These are phyloP conservation scores for Lapara coniferarum DNA, from an alignment of 2,888 invertebrate genomes.

Conservation along the genomic window DNA sequence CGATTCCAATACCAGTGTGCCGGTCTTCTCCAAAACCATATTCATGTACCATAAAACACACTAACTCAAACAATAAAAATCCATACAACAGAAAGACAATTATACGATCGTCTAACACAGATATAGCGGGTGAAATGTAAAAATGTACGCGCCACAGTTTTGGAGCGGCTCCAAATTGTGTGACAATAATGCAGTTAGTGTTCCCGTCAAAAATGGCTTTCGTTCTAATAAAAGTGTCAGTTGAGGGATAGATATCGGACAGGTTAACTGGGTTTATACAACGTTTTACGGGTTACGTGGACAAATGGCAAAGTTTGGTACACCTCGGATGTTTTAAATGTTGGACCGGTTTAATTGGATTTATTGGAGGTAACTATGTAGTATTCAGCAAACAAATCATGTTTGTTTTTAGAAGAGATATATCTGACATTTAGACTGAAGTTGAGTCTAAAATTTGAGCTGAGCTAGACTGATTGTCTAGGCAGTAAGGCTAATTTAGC, in stretches of 20 bases:
- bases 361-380: background rate
- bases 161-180: constrained; percentile 61
- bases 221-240: constrained; percentile 49
- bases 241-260: constrained; percentile 26
- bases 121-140: constrained; percentile 31
- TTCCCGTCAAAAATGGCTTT: constrained; percentile 54
- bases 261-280: constrained; percentile 6
- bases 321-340: background rate
- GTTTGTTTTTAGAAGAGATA: too few relatives aligned
- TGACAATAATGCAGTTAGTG: constrained; percentile 63
- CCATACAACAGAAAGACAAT: constrained; percentile 22
- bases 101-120: constrained; percentile 19
- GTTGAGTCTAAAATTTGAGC: too few relatives aligned
- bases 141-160: constrained; percentile 42
- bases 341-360: background rate
- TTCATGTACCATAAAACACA: background rate
- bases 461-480: too few relatives aligned
- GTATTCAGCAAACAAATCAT: background rate
- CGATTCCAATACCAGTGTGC: too few relatives aligned
- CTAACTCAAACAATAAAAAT: background rate
- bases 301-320: background rate
- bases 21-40: too few relatives aligned
- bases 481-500: too few relatives aligned
- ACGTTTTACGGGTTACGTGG: constrained; percentile 11
- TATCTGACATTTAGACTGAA: too few relatives aligned